Percentiles rank a stretch among this genome's conserved stretches.
These are phyloP conservation scores for Zophobas morio DNA, from an alignment of 1,140 invertebrate species.

Conservation along the genomic window DNA sequence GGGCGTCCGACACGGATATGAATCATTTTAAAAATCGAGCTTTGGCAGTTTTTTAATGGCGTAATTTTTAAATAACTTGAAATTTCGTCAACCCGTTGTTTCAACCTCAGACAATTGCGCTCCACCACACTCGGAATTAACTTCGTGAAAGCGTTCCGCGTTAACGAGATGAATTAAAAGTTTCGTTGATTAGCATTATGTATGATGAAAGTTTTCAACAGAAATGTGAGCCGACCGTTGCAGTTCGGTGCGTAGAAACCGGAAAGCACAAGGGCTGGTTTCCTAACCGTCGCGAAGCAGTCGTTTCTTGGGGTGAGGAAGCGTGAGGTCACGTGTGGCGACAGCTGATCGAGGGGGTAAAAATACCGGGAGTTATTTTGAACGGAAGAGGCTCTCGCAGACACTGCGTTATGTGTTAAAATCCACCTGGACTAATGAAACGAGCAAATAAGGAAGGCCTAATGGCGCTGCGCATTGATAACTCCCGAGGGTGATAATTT, in stretches of 20 bases:
- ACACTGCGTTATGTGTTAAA: neutral
- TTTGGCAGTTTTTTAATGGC: no score
- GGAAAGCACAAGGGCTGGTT: slow-evolving; percentile 44
- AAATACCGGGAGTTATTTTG: slow-evolving; percentile 7
- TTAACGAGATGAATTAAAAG: no score
- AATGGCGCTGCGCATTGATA: slow-evolving; percentile 34
- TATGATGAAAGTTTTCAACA: neutral
- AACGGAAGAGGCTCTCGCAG: neutral
- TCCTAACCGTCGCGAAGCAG: slow-evolving; percentile 46
- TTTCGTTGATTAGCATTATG: no score
- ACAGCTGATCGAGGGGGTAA: slow-evolving; percentile 47
- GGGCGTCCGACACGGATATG: no score
- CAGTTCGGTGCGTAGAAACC: slow-evolving; percentile 26
- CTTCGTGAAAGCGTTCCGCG: no score
- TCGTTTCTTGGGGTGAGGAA: slow-evolving; percentile 48
- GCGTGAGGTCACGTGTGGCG: slow-evolving; percentile 46
- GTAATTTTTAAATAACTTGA: no score
- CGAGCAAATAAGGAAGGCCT: slow-evolving; percentile 22
- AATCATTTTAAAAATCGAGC: no score
- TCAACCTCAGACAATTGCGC: no score
- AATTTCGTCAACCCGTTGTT: no score
- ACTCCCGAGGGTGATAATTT: slow-evolving; percentile 34
- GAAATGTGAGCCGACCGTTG: slow-evolving; percentile 24
- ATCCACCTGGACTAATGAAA: slow-evolving; percentile 38
- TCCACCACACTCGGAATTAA: no score